Evolutionary conservation across 2,113 vertebrate genomes (phyloP).

Genomic region (Pseudolaguvia tuberculata): DNA sequence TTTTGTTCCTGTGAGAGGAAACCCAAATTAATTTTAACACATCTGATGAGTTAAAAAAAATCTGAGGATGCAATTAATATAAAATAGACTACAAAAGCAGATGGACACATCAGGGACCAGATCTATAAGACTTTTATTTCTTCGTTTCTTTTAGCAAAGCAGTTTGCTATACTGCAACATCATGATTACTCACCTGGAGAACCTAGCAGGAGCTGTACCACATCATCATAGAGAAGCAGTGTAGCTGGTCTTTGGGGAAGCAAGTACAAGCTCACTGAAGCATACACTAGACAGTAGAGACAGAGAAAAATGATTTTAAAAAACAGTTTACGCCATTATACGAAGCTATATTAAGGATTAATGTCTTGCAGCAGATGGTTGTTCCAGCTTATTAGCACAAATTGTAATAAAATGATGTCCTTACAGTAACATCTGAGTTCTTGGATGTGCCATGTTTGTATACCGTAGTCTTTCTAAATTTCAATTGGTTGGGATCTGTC

Average conservation of each 20-base stretch:
- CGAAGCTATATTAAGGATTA: neutral
- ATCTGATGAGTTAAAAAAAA: no score
- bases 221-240: slow-evolving; percentile 80
- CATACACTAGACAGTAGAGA: slow-evolving; percentile 66
- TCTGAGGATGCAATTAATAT: no score
- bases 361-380: neutral
- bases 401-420: neutral
- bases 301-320: neutral
- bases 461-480: no score
- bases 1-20: no score
- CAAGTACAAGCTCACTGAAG: slow-evolving; percentile 78
- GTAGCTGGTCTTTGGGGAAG: slow-evolving; percentile 77
- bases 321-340: neutral
- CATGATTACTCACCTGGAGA: slow-evolving; percentile 70
- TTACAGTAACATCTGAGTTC: neutral
- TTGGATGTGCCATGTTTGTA: neutral
- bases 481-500: no score
- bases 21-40: no score
- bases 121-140: no score
- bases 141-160: neutral
- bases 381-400: neutral
- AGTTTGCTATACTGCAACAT: neutral
- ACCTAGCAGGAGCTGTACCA: slow-evolving; percentile 77
- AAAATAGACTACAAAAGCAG: no score
- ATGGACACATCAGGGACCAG: no score